Base-by-base conservation (phyloP, 2,888 invertebrate genomes). In the Melanchra persicariae region DNA sequence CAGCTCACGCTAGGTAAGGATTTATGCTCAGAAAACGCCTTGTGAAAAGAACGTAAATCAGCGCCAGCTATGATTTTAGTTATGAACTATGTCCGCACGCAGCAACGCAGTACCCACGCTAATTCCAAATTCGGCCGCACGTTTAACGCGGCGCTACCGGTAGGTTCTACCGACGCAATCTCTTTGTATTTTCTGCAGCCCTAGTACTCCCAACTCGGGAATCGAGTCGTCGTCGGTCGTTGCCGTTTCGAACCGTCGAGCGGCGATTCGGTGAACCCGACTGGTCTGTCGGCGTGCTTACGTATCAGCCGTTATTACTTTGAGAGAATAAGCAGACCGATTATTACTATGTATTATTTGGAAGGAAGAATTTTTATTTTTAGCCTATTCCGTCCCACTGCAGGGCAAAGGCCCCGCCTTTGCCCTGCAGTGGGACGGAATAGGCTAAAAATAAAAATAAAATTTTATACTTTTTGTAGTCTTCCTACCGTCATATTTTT, bases 191-290 rank as follows among this genome's bases (percentile, higher is more conserved):
- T 24, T 70, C 49, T 77, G 57, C 55, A 26, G 37, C 19, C 77
- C 74, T 74, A 69, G 77, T 74, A 77, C 61, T 61, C n/a, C 8
- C 17, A 51, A 45, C 49, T 45, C 70, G 17, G 45, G 57, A 45
- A 34, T 34, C 55, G 57, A 49, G 62, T 57, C 76, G 62, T 57
- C 76, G 37, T 22, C 70, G 51, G 57, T 57, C 55, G 43, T 61
- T 57, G 69, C 51, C 77, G 77, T 49, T 40, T 30, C 57, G 68
- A 67, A 9, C n/a, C n/a, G n/a, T n/a, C n/a, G n/a, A n/a, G n/a
- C n/a, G n/a, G n/a, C n/a, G n/a, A n/a, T n/a, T n/a, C 49, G 22
- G 47, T 75, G 47, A 72, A 65, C 65, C 43, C 45, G 26, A 17
- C 7, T 51, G 22, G 43, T 24, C 17, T 9, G 6, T 47, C 17